Evolutionary conservation across 2,888 invertebrate species (phyloP).

Genomic region (Ligdia adustata): DNA sequence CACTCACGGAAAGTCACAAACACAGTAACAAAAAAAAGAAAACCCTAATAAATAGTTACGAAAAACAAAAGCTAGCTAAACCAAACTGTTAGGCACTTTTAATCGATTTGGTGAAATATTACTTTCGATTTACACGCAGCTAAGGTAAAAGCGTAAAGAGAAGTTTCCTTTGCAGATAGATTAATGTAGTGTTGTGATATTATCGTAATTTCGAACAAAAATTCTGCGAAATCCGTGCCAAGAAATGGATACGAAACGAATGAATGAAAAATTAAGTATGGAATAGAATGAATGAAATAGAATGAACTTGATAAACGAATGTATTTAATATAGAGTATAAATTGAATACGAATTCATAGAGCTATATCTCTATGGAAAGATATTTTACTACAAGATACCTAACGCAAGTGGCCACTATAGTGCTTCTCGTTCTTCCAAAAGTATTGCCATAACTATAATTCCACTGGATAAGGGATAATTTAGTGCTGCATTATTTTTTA

Average conservation of each 20-base stretch:
- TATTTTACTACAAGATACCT: too few species aligned
- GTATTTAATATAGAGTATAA: neutral
- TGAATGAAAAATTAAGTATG: too few species aligned
- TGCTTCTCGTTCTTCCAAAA: too few species aligned
- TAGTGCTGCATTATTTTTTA: too few species aligned
- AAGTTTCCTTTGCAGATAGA: neutral
- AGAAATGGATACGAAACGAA: slow-evolving; percentile 9
- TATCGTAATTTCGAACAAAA: slow-evolving; percentile 2
- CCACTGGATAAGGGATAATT: too few species aligned
- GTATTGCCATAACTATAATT: too few species aligned
- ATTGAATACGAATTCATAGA: too few species aligned
- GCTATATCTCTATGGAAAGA: too few species aligned
- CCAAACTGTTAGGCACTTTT: neutral
- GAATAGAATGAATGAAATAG: neutral
- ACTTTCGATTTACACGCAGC: neutral
- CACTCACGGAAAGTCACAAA: slow-evolving; percentile 60
- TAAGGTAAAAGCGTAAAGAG: neutral
- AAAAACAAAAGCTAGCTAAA: slow-evolving; percentile 51
- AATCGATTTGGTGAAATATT: neutral
- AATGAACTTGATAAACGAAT: neutral
- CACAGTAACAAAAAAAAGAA: slow-evolving; percentile 57
- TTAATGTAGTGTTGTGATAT: neutral
- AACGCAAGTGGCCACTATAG: too few species aligned
- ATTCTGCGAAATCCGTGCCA: slow-evolving; percentile 15
- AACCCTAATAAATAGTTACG: slow-evolving; percentile 40